phyloP scores from a whole-genome alignment of 1,140 invertebrate genomes.

The Wasmannia auropunctata region DNA sequence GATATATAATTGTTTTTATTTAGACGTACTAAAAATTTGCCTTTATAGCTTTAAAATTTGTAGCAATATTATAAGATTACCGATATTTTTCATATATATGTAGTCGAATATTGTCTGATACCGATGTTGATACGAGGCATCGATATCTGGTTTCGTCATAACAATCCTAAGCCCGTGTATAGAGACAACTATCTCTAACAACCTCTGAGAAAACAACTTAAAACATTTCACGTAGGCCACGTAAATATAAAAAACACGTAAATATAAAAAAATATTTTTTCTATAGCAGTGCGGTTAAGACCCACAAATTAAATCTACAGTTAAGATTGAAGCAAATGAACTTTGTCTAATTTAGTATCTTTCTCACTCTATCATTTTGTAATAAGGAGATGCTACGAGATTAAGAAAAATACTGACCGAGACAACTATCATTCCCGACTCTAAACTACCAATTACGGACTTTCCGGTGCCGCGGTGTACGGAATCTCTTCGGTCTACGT shows the following conservation, averaged over 20 bases:
- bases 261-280: not conserved
- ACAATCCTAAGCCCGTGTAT: not conserved
- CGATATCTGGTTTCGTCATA: constrained; percentile 5
- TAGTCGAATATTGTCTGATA: not conserved
- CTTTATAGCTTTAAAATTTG: not conserved
- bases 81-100: not conserved
- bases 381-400: not conserved
- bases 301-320: not conserved
- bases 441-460: not conserved
- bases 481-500: not conserved
- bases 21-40: not conserved
- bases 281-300: not conserved
- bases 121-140: not conserved
- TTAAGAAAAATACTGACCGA: not conserved
- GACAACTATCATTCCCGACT: not conserved
- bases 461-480: not conserved
- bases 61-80: not conserved
- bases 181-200: not conserved
- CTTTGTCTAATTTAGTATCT: not conserved
- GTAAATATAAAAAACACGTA: not conserved
- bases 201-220: not conserved
- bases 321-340: not conserved
- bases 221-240: not conserved
- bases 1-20: not conserved
- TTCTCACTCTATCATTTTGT: not conserved